Percentiles rank a stretch among this genome's conserved stretches.
Evolutionary conservation across 2,113 vertebrate genomes (phyloP).

Genomic region (Sardina pilchardus): DNA sequence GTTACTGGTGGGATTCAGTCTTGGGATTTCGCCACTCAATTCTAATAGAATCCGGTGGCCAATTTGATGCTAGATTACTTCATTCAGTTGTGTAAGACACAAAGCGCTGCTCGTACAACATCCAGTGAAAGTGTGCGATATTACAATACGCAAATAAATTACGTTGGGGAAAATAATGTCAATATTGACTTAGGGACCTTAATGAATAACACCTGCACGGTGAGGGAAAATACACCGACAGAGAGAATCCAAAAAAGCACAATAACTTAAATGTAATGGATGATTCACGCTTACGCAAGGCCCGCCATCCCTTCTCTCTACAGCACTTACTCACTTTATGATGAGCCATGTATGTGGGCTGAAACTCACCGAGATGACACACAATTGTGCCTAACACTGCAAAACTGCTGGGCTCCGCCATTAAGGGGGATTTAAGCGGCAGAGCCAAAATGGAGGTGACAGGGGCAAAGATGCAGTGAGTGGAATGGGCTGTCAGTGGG

Average conservation of each 20-base stretch:
- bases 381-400: not conserved
- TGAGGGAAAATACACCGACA: not conserved
- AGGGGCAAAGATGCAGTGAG: constrained; percentile 5
- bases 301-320: not conserved
- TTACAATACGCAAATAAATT: not conserved
- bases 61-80: not conserved
- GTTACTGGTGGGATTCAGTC: not conserved
- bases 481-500: not conserved
- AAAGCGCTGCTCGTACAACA: not conserved
- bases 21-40: not conserved
- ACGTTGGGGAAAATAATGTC: no score
- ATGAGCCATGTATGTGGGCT: not conserved
- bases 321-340: not conserved
- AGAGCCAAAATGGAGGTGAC: constrained; percentile 16
- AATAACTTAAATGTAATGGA: not conserved
- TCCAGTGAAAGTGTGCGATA: not conserved
- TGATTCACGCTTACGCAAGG: not conserved
- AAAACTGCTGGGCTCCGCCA: not conserved
- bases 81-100: not conserved
- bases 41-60: not conserved
- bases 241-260: not conserved
- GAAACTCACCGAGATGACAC: not conserved
- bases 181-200: not conserved
- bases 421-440: not conserved
- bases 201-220: not conserved